Conservation (phyloP, 2,113 vertebrate species). For the Collichthys lucidus region DNA sequence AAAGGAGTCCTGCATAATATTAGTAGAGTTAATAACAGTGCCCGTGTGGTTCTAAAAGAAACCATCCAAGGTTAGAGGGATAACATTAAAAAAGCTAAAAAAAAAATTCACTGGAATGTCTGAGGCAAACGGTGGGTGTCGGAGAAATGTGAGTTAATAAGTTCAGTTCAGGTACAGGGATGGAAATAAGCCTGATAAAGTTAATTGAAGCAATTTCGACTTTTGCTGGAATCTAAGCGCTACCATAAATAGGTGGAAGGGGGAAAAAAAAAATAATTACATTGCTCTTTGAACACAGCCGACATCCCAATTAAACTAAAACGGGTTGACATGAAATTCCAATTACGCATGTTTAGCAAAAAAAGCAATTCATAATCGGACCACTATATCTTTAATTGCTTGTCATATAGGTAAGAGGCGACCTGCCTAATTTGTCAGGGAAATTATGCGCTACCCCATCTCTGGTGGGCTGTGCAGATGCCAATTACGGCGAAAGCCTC, state of each 20-base stretch:
- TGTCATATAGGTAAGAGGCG: slow-evolving; percentile 64
- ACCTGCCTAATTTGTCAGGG: slow-evolving; percentile 44
- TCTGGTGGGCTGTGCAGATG: slow-evolving; percentile 30
- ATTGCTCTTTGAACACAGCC: slow-evolving; percentile 54
- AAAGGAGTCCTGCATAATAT: neutral
- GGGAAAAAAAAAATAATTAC: slow-evolving; percentile 58
- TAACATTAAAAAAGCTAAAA: neutral
- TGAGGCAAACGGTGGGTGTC: neutral
- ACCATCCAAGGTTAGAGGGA: neutral
- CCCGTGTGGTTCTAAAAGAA: neutral
- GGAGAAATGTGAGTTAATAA: slow-evolving; percentile 21
- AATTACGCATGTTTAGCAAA: slow-evolving; percentile 53
- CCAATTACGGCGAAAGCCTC: slow-evolving; percentile 65
- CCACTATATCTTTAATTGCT: slow-evolving; percentile 59
- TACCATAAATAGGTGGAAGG: slow-evolving; percentile 23
- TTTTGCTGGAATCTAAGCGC: slow-evolving; percentile 38
- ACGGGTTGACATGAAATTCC: slow-evolving; percentile 50
- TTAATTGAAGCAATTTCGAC: slow-evolving; percentile 65
- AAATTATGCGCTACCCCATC: slow-evolving; percentile 28
- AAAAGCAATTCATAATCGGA: slow-evolving; percentile 57
- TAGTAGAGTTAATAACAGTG: neutral
- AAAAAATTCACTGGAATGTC: neutral
- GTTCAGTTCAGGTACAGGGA: slow-evolving; percentile 23
- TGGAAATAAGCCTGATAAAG: slow-evolving; percentile 59
- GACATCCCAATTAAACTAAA: slow-evolving; percentile 64